A percentile compares a stretch with the other conserved stretches of the same genome.
Evolutionary conservation across 1,140 invertebrate genomes (phyloP).

Genomic region (Panagrolaimus sp.): DNA sequence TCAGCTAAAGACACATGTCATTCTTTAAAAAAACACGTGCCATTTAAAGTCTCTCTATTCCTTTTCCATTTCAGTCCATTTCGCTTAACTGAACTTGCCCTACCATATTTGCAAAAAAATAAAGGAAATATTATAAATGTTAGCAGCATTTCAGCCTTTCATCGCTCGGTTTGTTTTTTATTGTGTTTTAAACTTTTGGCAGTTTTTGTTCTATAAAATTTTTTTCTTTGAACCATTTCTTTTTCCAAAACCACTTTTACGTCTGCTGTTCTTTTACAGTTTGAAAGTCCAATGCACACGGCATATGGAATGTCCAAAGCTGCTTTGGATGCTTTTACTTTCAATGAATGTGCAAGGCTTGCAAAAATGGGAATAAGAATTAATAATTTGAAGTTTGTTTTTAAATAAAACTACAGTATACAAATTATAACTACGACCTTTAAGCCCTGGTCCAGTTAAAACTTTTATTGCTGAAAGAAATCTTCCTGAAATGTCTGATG

Average conservation of each 20-base stretch:
- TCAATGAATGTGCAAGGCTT: not conserved
- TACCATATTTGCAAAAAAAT: not conserved
- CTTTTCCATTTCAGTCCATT: not conserved
- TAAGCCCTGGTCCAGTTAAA: too few relatives aligned
- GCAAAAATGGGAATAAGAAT: not conserved
- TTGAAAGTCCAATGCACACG: not conserved
- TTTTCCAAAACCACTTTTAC: too few relatives aligned
- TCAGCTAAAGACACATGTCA: too few relatives aligned
- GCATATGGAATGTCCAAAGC: conserved; percentile 10
- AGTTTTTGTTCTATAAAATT: not conserved
- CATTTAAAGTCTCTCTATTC: too few relatives aligned
- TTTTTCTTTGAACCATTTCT: too few relatives aligned
- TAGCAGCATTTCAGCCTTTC: not conserved
- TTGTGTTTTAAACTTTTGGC: not conserved
- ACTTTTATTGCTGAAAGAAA: too few relatives aligned
- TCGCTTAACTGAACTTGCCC: not conserved
- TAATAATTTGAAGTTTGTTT: not conserved
- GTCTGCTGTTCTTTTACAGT: not conserved
- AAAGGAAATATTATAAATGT: conserved; percentile 12
- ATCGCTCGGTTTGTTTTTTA: not conserved
- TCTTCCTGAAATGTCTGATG: too few relatives aligned
- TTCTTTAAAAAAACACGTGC: too few relatives aligned
- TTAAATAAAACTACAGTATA: too few relatives aligned
- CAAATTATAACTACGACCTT: too few relatives aligned
- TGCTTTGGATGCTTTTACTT: not conserved